Conservation (phyloP, 23 tunicate genomes). For the Botrylloides violaceus region DNA sequence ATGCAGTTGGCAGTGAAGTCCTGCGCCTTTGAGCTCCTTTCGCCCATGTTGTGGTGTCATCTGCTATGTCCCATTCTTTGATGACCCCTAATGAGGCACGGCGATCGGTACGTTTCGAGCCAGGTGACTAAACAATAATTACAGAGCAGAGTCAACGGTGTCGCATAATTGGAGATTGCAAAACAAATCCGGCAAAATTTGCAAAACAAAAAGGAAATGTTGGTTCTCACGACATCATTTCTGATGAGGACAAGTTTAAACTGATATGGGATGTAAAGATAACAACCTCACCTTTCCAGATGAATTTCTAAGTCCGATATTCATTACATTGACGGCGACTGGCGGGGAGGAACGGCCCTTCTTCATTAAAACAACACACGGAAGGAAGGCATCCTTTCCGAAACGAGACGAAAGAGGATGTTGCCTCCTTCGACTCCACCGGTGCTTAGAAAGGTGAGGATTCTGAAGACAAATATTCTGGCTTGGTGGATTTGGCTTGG, state of each 20-base stretch:
- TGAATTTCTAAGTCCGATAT: constrained; percentile 5
- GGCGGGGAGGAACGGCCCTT: constrained; percentile 23
- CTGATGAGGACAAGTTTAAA: no score
- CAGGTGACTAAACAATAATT: no score
- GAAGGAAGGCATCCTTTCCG: constrained; percentile 40
- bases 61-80: constrained; percentile 40
- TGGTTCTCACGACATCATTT: no score
- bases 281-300: constrained; percentile 5
- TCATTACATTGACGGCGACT: constrained; percentile 19
- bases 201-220: no score
- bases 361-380: constrained; percentile 66
- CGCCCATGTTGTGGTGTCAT: constrained; percentile 57
- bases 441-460: background rate
- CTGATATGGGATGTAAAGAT: no score
- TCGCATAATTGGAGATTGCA: no score
- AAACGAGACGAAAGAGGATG: constrained; percentile 16
- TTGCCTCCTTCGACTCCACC: constrained; percentile 1
- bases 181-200: no score
- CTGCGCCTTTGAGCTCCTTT: constrained; percentile 35
- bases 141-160: no score
- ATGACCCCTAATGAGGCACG: constrained; percentile 87
- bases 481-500: no score
- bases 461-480: background rate
- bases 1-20: constrained; percentile 64
- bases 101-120: constrained; percentile 22